Conservation (phyloP, 1,140 invertebrate genomes). For the Drosophila sucinea region DNA sequence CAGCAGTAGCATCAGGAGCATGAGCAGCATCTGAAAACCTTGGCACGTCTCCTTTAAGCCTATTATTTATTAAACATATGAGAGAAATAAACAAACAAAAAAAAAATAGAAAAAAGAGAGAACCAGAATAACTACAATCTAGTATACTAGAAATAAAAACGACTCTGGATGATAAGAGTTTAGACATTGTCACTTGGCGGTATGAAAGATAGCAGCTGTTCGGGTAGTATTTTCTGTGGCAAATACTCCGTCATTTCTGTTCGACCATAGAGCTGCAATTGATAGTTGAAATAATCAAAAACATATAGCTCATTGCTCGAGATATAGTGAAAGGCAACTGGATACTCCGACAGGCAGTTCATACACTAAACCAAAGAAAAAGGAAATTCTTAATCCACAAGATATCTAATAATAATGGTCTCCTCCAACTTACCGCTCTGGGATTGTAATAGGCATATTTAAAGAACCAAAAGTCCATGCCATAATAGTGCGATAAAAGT, state of each 20-base stretch:
- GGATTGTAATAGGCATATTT: conserved; percentile 85
- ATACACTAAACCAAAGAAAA: conserved; percentile 87
- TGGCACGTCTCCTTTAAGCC: conserved; percentile 40
- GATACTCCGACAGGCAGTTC: conserved; percentile 96
- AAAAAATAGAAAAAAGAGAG: neutral
- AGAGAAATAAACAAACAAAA: conserved; percentile 25
- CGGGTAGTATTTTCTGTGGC: conserved; percentile 38
- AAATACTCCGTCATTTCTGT: conserved; percentile 35
- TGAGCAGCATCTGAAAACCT: conserved; percentile 26
- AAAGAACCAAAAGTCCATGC: conserved; percentile 58
- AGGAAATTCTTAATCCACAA: neutral
- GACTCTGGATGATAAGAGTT: neutral
- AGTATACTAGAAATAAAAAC: conserved; percentile 1
- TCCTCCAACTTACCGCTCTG: conserved; percentile 84
- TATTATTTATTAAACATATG: conserved; percentile 42
- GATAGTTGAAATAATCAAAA: conserved; percentile 96
- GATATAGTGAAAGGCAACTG: conserved; percentile 98
- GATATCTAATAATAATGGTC: neutral
- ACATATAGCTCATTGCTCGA: conserved; percentile 96
- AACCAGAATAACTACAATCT: conserved; percentile 7
- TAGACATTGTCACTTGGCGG: conserved; percentile 53
- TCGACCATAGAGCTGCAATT: conserved; percentile 92
- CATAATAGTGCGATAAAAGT: conserved; percentile 41
- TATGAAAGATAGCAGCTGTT: conserved; percentile 44
- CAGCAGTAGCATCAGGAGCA: neutral